Base-by-base conservation (phyloP, 2,113 vertebrate genomes). In the Oxygymnocypris stewartii region DNA sequence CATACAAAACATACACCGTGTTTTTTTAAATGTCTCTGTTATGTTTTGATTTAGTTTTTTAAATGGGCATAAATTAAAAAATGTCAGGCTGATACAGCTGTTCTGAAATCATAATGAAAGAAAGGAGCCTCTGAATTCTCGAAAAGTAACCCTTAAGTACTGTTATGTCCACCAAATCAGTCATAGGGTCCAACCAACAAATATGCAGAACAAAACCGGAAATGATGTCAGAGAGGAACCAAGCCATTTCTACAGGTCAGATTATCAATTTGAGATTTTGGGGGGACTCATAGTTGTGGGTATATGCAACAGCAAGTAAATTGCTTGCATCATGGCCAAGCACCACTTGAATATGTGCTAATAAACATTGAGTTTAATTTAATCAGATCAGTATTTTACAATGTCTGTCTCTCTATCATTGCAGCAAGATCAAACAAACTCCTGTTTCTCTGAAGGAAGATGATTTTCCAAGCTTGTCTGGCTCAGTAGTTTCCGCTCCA, bases 391-490 rank as follows among this genome's bases (percentile, higher is more conserved):
- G 2, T 18, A 61, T 40, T 78, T 18, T 42, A 49, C 61, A 71
- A 13, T 54, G 20, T 59, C 54, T 31, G 16, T 8, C 49, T 75
- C 49, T 20, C 40, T 49, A 2, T 51, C 13, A 1, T 87, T 91
- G 7, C 94, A 94, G 88, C 82, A 87, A 74, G 85, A 93, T 90
- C 86, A 96, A 90, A 75, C 75, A 75, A 4, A 71, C 90, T 0
- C 81, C 81, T 0, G 92, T 94, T 0, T 93, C 96, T 47, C 94
- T 98, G 37, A 97, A 98, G 86, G 97, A 99, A 81, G 98, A 99
- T 40, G 98, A 99, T 77, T 99, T 99, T 89, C 98, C 98, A 0
- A 97, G 97, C 89, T 92, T 99, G 84, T 97, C 96, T 37, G 87
- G 90, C 0, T 63, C 93, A 0, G 80, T n/a, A 14, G 63, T 90